Evolutionary conservation across 2,113 vertebrate genomes (phyloP), one percentile per base, ranked within the genome.

Genomic region (Strix aluco): DNA sequence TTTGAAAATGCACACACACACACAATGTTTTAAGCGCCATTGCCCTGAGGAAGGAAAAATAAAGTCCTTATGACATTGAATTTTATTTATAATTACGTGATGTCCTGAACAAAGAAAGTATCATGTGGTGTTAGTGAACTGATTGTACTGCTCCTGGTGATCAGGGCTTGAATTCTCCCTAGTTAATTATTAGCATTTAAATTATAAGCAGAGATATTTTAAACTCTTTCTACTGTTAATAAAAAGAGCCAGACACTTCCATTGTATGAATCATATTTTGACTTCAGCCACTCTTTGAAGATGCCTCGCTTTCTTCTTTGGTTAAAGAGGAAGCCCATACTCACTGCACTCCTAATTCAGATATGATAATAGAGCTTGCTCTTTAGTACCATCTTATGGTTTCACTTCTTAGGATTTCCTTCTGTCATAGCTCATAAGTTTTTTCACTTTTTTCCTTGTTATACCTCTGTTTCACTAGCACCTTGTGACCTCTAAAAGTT

Each of bases 161-260:
- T n/a, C 65, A 63, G 8, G 23, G 18, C 38, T 66, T 63, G 44
- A 83, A 59, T 91, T 81, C 44, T 70, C n/a, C 46, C 42, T 57
- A 55, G 72, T 75, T 94, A 92, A 86, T 86, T 71, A 93, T 73
- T 63, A 58, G 23, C 12, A 17, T 81, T 91, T 73, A 71, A 94
- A 96, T 94, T 88, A 81, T n/a, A 78, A 89, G 32, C 57, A 86
- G 67, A 80, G 51, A 81, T 74, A 81, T 79, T 95, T 92, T 34
- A 81, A 90, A 86, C 51, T 70, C 63, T 29, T 81, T 72, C 69
- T 86, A 52, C 58, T 77, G 67, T 15, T 92, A 94, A 96, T 83
- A 77, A 90, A 84, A 87, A 70, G 27, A 92, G 65, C 1, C 57
- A 79, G 77, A 86, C 46, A 83, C n/a, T 23, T 81, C 73, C 42